Conservation (phyloP, 2,888 invertebrate genomes). For the Odontothrips loti region DNA sequence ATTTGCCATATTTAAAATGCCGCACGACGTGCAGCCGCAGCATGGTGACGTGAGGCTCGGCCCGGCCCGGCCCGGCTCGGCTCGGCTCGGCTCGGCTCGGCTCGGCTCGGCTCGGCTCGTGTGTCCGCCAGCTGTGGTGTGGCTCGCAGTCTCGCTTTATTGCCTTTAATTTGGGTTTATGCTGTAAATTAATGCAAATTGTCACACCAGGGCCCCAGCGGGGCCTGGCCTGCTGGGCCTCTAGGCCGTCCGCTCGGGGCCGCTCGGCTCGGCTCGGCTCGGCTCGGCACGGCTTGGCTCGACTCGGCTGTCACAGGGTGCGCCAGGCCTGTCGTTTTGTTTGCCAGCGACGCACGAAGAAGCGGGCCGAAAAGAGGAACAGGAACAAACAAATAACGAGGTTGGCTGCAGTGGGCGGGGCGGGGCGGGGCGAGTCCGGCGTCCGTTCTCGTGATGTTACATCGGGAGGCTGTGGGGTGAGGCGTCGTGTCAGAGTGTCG, state of each 20-base stretch:
- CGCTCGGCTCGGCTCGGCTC: background rate
- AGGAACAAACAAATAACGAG: too few relatives aligned
- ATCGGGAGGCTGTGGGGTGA: too few relatives aligned
- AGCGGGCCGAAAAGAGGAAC: background rate
- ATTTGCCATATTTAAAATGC: background rate
- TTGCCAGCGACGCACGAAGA: background rate
- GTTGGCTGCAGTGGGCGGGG: too few relatives aligned
- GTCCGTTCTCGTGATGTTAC: too few relatives aligned
- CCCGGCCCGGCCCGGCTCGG: background rate
- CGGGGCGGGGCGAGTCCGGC: too few relatives aligned
- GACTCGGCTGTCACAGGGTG: too few relatives aligned
- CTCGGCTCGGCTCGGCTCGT: conserved; percentile 16
- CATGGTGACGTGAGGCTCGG: background rate
- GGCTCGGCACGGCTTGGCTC: background rate
- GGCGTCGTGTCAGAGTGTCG: too few relatives aligned
- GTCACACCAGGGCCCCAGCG: conserved; percentile 12
- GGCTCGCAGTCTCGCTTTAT: conserved; percentile 23
- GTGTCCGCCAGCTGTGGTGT: conserved; percentile 18
- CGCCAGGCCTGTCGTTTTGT: background rate
- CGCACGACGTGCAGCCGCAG: background rate
- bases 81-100: background rate
- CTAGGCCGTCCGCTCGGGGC: background rate
- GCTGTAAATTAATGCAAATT: conserved; percentile 27
- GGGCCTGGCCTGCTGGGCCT: background rate
- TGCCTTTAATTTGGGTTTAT: conserved; percentile 26